These are phyloP conservation scores for Leucoptera coffeella DNA, from an alignment of 2,888 invertebrate species.

Conservation along the genomic window DNA sequence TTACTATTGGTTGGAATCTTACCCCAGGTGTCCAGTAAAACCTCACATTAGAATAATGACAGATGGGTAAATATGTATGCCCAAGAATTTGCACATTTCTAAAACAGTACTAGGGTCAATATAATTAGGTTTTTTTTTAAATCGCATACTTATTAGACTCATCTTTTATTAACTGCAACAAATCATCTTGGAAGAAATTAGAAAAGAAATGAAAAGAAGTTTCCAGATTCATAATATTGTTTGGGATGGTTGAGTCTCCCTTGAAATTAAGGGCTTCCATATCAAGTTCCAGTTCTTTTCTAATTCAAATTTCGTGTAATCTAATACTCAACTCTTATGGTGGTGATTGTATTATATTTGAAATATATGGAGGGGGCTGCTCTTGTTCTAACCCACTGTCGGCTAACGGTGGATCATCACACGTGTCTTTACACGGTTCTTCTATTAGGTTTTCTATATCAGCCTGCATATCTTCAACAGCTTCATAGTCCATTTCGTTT, in stretches of 20 bases:
- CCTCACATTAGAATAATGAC: constrained; percentile 9
- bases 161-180: neutral
- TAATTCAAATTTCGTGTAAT: constrained; percentile 1
- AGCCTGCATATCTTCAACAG: neutral
- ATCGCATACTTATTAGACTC: constrained; percentile 1
- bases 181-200: constrained; percentile 1
- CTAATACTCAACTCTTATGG: neutral
- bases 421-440: neutral
- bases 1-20: constrained; percentile 1
- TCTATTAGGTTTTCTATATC: neutral
- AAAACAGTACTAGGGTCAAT: neutral
- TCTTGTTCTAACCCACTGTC: neutral
- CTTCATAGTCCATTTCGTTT: constrained; percentile 1
- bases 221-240: neutral
- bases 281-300: neutral
- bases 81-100: constrained; percentile 8
- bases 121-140: neutral
- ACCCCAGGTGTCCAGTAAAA: constrained; percentile 10
- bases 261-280: neutral
- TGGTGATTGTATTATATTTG: neutral
- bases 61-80: constrained; percentile 10
- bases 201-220: constrained; percentile 1
- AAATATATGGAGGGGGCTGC: neutral
- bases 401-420: neutral
- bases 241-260: neutral